phyloP scores from a whole-genome alignment of 2,888 invertebrate genomes.

The Griposia aprilina region DNA sequence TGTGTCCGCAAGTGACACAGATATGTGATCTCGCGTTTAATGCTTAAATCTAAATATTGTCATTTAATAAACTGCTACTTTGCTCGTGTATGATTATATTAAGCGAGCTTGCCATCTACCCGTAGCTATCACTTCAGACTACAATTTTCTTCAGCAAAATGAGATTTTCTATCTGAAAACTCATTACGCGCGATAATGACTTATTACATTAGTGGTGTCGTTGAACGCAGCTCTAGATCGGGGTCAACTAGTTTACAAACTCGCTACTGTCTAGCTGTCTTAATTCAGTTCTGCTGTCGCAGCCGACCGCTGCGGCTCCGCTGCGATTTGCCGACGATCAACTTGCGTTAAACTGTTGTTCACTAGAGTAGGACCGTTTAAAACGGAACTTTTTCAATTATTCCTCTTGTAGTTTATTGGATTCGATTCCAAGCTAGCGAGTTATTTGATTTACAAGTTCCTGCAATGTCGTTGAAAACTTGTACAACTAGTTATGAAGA shows the following conservation, averaged over 20 bases:
- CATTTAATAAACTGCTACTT: constrained; percentile 10
- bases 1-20: neutral
- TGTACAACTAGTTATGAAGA: constrained; percentile 67
- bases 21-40: neutral
- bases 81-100: neutral
- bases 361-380: constrained; percentile 71
- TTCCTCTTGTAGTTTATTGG: constrained; percentile 75
- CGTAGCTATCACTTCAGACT: constrained; percentile 28
- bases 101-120: neutral
- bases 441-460: constrained; percentile 79
- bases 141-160: constrained; percentile 51
- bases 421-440: constrained; percentile 74
- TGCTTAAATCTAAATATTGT: neutral
- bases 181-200: constrained; percentile 47
- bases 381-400: constrained; percentile 82
- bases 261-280: constrained; percentile 78
- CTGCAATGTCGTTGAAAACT: constrained; percentile 64
- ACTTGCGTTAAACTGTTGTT: constrained; percentile 76
- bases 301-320: constrained; percentile 74
- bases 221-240: constrained; percentile 66
- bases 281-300: constrained; percentile 82
- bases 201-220: constrained; percentile 54
- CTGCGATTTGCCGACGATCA: constrained; percentile 74
- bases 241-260: constrained; percentile 74
- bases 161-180: constrained; percentile 36